Conservation (phyloP, 2,888 invertebrate genomes). For the Melieria crassipennis region DNA sequence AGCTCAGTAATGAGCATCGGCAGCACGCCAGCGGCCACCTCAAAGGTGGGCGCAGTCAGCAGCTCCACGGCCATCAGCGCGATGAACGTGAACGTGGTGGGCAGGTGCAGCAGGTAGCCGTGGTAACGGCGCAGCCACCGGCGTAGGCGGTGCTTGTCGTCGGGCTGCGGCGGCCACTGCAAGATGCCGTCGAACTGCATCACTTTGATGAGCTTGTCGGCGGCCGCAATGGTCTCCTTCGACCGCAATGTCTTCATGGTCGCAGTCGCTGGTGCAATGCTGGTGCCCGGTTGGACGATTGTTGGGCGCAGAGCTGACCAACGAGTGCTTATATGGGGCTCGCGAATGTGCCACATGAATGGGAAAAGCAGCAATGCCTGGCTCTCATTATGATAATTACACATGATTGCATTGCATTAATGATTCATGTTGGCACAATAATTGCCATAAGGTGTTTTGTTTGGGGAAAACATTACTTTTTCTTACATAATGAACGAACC, state of each 20-base stretch:
- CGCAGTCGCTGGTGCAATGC: neutral
- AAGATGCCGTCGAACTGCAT: conserved; percentile 47
- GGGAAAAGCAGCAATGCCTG: too few species aligned
- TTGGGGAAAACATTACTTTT: too few species aligned
- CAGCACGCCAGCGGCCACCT: conserved; percentile 47
- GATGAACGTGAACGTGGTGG: conserved; percentile 44
- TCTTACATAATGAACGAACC: too few species aligned
- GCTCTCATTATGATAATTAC: too few species aligned
- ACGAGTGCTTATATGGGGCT: too few species aligned
- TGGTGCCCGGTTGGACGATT: neutral
- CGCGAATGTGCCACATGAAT: too few species aligned
- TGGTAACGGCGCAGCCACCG: conserved; percentile 7
- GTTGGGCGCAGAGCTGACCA: too few species aligned
- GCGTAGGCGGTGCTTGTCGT: neutral
- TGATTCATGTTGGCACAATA: too few species aligned
- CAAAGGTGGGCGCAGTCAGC: conserved; percentile 40
- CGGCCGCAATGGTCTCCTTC: conserved; percentile 39
- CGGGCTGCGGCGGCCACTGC: conserved; percentile 26
- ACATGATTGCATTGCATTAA: too few species aligned
- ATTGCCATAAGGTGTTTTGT: too few species aligned
- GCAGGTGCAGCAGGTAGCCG: conserved; percentile 42
- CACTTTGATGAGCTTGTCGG: conserved; percentile 41
- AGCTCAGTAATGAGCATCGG: conserved; percentile 51
- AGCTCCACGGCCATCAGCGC: conserved; percentile 50
- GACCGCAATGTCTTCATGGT: too few species aligned